Percentiles rank a stretch among this genome's conserved stretches.
Conservation (phyloP, 2,113 vertebrate species). For the Pholis gunnellus region DNA sequence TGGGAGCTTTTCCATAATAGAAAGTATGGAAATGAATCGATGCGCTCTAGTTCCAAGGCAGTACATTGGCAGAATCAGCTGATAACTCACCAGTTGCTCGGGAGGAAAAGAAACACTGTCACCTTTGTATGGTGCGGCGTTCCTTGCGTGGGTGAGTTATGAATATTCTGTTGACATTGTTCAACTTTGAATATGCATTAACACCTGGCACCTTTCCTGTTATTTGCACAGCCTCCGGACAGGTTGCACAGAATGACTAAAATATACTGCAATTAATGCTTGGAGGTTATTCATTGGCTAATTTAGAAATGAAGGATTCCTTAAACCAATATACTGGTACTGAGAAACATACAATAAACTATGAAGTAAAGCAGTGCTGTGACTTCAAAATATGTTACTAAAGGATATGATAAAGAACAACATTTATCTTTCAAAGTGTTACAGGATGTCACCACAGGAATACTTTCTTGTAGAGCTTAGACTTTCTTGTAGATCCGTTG, state of each 20-base stretch:
- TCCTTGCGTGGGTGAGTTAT: conserved; percentile 7
- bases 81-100: conserved; percentile 5
- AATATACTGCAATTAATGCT: background rate
- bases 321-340: background rate
- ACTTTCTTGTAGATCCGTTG: background rate
- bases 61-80: conserved; percentile 5
- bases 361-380: background rate
- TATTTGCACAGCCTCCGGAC: conserved; percentile 8
- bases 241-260: background rate
- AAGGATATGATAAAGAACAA: background rate
- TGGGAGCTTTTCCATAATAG: conserved; percentile 21
- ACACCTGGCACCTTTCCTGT: background rate
- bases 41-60: background rate
- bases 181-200: conserved; percentile 4
- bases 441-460: background rate
- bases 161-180: conserved; percentile 27
- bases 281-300: background rate
- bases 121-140: background rate
- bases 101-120: background rate
- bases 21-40: conserved; percentile 23
- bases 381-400: background rate
- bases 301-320: background rate
- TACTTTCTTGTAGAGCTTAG: background rate
- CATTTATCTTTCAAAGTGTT: background rate
- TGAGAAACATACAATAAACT: background rate